Evolutionary conservation across 1,140 invertebrate genomes (phyloP).

Genomic region (Trichogramma pretiosum): DNA sequence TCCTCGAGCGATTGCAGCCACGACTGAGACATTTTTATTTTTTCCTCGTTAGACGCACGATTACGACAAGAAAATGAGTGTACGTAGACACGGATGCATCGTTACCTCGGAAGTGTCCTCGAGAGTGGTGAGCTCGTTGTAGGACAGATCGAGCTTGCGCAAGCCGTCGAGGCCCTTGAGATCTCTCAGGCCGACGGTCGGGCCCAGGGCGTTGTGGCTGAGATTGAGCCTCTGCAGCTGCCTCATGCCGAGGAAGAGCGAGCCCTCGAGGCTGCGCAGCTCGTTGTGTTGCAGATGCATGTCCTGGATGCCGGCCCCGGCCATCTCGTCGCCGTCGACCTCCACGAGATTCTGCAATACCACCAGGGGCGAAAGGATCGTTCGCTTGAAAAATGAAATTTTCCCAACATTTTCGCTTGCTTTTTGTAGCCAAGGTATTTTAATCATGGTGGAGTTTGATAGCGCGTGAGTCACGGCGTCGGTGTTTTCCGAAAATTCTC

Average conservation of each 20-base stretch:
- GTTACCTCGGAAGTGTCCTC: conserved; percentile 71
- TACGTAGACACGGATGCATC: background rate
- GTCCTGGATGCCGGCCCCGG: conserved; percentile 54
- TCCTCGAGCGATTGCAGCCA: conserved; percentile 64
- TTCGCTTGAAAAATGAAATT: conserved; percentile 10
- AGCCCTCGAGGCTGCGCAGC: conserved; percentile 59
- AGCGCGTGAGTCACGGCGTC: too few relatives aligned
- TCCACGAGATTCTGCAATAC: conserved; percentile 60
- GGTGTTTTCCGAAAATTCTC: too few relatives aligned
- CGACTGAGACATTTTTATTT: too few relatives aligned
- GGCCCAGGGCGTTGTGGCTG: conserved; percentile 60
- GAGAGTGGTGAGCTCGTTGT: conserved; percentile 64
- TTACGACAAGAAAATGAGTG: too few relatives aligned
- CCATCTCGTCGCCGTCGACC: conserved; percentile 47
- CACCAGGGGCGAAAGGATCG: conserved; percentile 14
- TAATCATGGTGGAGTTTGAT: too few relatives aligned
- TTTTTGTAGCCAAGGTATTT: too few relatives aligned
- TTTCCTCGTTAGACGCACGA: too few relatives aligned
- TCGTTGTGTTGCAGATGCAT: conserved; percentile 64
- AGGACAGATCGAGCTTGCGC: conserved; percentile 63
- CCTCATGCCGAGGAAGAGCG: conserved; percentile 59
- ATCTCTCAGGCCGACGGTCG: conserved; percentile 62
- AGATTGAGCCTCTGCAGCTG: conserved; percentile 62
- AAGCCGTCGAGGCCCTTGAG: conserved; percentile 63
- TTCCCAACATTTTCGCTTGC: too few relatives aligned